Evolutionary conservation across 2,888 invertebrate genomes (phyloP).

Genomic region (Steromphala cineraria): DNA sequence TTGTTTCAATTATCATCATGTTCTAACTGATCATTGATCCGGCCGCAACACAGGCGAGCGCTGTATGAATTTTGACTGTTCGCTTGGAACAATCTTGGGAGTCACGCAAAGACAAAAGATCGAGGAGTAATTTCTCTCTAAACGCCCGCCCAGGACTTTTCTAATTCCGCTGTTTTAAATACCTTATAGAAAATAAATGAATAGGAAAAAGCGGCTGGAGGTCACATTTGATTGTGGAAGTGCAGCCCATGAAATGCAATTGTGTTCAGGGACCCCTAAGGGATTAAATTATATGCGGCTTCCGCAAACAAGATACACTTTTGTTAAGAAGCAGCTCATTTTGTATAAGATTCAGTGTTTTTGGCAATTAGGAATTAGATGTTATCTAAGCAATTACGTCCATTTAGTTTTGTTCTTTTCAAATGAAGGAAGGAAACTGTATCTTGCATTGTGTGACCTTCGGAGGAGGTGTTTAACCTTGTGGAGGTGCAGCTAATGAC

Average conservation of each 20-base stretch:
- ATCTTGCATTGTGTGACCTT: neutral
- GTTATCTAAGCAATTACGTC: too few relatives aligned
- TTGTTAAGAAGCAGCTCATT: too few relatives aligned
- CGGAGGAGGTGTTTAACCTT: neutral
- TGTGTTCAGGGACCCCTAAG: too few relatives aligned
- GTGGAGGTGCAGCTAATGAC: neutral
- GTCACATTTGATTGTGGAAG: neutral
- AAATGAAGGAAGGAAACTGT: too few relatives aligned
- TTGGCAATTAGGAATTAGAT: too few relatives aligned
- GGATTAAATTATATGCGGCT: too few relatives aligned
- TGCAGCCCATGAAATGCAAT: neutral
- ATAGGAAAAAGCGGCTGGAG: too few relatives aligned
- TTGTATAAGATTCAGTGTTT: too few relatives aligned
- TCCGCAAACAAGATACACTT: too few relatives aligned
- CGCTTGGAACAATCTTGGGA: neutral
- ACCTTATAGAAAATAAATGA: too few relatives aligned
- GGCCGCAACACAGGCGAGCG: neutral
- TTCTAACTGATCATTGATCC: constrained; percentile 5
- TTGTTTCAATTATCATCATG: neutral
- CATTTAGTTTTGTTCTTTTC: too few relatives aligned
- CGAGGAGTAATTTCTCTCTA: neutral
- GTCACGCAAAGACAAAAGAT: neutral
- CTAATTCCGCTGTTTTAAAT: too few relatives aligned
- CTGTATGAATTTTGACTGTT: neutral
- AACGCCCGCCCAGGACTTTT: neutral